phyloP scores from a whole-genome alignment of 2,797 vertebrate genomes.

The Gambusia yucatana region DNA sequence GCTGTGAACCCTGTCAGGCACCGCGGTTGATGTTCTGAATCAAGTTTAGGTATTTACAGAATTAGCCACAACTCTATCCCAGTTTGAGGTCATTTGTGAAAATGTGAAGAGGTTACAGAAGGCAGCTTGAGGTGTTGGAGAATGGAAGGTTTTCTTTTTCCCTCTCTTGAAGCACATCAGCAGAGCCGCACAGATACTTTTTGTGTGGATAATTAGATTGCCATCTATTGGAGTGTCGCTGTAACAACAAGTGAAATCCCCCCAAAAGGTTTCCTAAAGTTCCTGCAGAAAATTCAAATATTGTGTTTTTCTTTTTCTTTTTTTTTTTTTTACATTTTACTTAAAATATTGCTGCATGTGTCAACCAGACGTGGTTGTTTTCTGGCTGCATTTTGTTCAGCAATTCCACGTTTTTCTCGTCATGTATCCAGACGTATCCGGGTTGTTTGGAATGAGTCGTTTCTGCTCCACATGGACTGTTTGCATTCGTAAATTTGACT shows the following conservation, averaged over 20 bases:
- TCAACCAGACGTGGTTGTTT: conserved; percentile 27
- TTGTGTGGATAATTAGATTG: conserved; percentile 46
- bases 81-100: too few relatives aligned
- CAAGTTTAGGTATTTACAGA: neutral
- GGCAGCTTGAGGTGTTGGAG: neutral
- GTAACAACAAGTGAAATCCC: conserved; percentile 47
- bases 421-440: conserved; percentile 39
- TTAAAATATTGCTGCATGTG: neutral
- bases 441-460: conserved; percentile 30
- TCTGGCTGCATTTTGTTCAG: conserved; percentile 63
- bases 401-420: conserved; percentile 37
- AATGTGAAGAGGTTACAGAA: too few relatives aligned
- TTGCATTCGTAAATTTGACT: conserved; percentile 10
- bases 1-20: neutral
- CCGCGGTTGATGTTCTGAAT: neutral
- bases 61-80: too few relatives aligned
- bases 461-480: conserved; percentile 20
- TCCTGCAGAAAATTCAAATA: neutral
- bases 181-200: conserved; percentile 18
- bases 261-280: neutral
- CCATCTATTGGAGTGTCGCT: conserved; percentile 69
- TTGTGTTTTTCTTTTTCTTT: neutral
- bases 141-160: neutral
- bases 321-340: neutral
- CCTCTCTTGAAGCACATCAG: conserved; percentile 2